Conservation (phyloP, 2,797 vertebrate species). For the Phalloptychus januarius region DNA sequence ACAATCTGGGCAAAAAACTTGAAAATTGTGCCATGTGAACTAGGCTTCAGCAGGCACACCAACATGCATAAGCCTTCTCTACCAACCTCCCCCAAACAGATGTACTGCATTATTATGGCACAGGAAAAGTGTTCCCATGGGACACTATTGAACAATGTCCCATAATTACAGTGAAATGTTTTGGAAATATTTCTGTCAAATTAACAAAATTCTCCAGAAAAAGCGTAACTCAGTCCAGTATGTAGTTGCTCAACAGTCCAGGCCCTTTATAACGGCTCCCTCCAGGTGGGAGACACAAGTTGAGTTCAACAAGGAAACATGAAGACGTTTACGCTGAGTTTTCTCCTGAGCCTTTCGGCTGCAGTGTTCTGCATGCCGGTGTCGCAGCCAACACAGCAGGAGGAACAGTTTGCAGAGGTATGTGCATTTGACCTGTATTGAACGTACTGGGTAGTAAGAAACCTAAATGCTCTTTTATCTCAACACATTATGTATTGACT, state of each 20-base stretch:
- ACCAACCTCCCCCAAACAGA: too few species aligned
- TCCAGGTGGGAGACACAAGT: constrained; percentile 29
- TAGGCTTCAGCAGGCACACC: too few species aligned
- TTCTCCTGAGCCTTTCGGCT: constrained; percentile 66
- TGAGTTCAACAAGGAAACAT: constrained; percentile 52
- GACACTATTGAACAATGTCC: background rate
- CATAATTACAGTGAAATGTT: background rate
- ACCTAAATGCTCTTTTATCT: background rate
- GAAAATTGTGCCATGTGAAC: too few species aligned
- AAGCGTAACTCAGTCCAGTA: constrained; percentile 29
- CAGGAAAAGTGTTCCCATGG: background rate
- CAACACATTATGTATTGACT: background rate
- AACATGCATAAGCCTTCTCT: too few species aligned
- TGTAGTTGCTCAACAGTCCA: constrained; percentile 57
- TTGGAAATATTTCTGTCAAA: constrained; percentile 11
- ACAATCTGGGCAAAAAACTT: too few species aligned
- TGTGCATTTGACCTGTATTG: background rate
- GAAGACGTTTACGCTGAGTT: constrained; percentile 61
- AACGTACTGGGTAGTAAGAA: background rate
- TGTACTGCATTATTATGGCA: background rate
- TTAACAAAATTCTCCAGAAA: constrained; percentile 53
- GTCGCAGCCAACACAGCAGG: constrained; percentile 18
- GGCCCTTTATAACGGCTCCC: constrained; percentile 57
- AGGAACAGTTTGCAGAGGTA: constrained; percentile 72
- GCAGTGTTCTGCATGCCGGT: constrained; percentile 59